Base-by-base conservation (phyloP, 2,113 vertebrate genomes). In the Pteruthius melanotis region DNA sequence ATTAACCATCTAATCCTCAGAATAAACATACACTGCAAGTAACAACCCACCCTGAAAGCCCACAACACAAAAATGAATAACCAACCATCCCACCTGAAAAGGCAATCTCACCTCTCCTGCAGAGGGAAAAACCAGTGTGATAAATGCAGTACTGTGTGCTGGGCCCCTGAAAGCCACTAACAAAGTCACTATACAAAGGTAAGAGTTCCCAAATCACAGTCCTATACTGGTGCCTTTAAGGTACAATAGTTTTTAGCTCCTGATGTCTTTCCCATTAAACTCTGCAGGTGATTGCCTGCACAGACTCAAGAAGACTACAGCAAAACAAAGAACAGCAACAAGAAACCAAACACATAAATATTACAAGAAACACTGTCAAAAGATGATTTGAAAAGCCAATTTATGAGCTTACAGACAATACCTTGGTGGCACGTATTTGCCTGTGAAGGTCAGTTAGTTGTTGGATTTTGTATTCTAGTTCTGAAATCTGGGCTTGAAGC, bases 401-500 rank as follows among this genome's bases (percentile, higher is more conserved):
- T 85, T 53, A 39, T 9, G 88, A 94, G 60, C 69, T 93, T 59
- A 89, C 47, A 96, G 68, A 97, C 83, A 97, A 97, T 98, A 99
- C 99, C 98, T 99, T 99, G 85, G 97, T 98, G 63, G 98, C 97
- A 88, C 98, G 98, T 87, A 99, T 98, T 90, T 98, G 98, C 96
- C 97, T 98, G 96, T 99, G 98, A 96, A 99, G 96, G 81, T 98
- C 98, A 72, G 94, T 98, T 93, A 99, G 96, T 94, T 98, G 98
- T 42, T 98, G 98, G 90, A 99, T 99, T 98, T 98, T 98, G 93
- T 97, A 98, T 93, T 99, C 99, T 92, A 99, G 97, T 71, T 99
- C 98, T 61, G 98, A 98, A 96, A 99, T 97, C 95, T 99, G 98
- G 95, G 98, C 97, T 97, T 99, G 98, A 97, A 99, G 98, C 99